Evolutionary conservation across 2,113 vertebrate species (phyloP).

Genomic region (Bujurquina vittata): DNA sequence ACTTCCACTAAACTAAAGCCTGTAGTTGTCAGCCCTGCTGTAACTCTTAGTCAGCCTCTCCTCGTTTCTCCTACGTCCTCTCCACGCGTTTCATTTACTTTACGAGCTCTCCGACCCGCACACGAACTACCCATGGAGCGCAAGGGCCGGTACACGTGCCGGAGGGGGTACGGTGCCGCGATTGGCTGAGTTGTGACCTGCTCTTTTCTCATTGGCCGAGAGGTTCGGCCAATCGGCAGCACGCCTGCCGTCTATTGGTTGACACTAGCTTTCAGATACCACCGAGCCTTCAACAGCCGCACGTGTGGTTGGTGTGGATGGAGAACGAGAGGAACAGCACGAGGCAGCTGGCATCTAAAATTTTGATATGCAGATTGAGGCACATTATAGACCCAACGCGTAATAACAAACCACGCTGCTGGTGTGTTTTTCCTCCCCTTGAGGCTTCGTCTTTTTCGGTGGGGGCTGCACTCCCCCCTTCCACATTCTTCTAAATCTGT

Average conservation of each 20-base stretch:
- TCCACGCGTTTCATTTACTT: slow-evolving; percentile 9
- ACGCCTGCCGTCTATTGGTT: slow-evolving; percentile 42
- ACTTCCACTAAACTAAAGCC: not conserved
- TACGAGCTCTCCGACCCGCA: slow-evolving; percentile 25
- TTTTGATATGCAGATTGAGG: slow-evolving; percentile 9
- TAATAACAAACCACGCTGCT: not conserved
- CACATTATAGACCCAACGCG: not conserved
- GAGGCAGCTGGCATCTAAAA: slow-evolving; percentile 33
- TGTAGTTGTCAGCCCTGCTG: no score
- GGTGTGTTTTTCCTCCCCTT: not conserved
- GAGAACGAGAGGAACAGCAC: slow-evolving; percentile 27
- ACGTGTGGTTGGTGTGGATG: slow-evolving; percentile 75
- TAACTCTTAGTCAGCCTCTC: not conserved
- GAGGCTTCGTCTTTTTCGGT: not conserved
- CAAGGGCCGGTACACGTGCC: slow-evolving; percentile 71
- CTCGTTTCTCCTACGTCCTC: not conserved
- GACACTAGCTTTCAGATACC: not conserved
- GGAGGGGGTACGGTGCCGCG: rapidly evolving
- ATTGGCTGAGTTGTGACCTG: slow-evolving; percentile 38
- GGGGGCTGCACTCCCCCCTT: not conserved
- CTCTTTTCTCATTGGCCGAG: slow-evolving; percentile 25
- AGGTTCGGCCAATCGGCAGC: slow-evolving; percentile 50
- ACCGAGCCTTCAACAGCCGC: not conserved
- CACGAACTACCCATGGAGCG: not conserved
- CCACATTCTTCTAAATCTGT: not conserved